Evolutionary conservation across 2,113 vertebrate species (phyloP), one percentile per base, ranked within the genome.

Genomic region (Anthoscopus minutus): DNA sequence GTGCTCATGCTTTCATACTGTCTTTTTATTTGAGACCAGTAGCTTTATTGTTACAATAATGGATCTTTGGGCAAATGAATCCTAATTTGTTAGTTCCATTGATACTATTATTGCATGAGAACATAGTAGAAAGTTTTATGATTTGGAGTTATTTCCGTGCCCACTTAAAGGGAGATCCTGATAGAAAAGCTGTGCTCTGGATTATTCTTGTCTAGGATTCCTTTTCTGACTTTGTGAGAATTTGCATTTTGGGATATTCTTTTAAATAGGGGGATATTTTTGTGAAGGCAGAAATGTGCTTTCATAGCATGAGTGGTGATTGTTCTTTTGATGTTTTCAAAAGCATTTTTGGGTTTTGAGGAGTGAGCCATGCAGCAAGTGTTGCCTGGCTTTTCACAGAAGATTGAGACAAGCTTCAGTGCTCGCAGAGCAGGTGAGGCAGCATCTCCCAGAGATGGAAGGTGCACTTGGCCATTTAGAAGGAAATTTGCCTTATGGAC

Each of bases 41-140:
- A 69, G 37, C 40, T 93, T 93, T 93, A 70, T 80, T 56, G 74
- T 54, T 78, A 53, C 7, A 66, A 9, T 77, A 91, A 70, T 76
- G 28, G 45, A 50, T 82, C 35, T 92, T 82, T 27, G 20, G 38
- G 64, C 15, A 78, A 83, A 66, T 73, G 54, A 88, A 73, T 83
- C 54, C 51, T 81, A 51, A 88, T 94, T 67, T 88, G 81, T 84
- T 92, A 30, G 31, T 81, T 95, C 40, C 66, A 51, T 47, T 33
- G 19, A 37, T 64, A 48, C 6, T 71, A 69, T 23, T 88, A n/a
- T 42, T 71, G 57, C 62, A n/a, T 73, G 60, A 88, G 88, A 74
- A 66, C 9, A 50, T 23, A 69, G 17, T 30, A 76, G 27, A 86
- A 86, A 58, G 38, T 65, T 19, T 35, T 77, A 73, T 61, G 66